Conservation (phyloP, 2,797 vertebrate genomes). For the Tangara arthus region DNA sequence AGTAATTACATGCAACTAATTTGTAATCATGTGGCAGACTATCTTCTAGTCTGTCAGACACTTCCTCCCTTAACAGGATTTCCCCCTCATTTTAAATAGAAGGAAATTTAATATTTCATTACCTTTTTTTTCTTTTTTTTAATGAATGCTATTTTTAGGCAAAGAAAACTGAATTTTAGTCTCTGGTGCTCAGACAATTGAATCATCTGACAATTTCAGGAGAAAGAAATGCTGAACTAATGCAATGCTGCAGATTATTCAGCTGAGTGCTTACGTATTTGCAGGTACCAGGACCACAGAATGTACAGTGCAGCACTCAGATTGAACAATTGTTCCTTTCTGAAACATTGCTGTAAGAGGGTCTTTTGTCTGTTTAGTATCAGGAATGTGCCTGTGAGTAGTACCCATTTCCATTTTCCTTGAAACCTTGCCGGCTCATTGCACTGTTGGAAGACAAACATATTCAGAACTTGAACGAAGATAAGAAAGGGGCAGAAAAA, state of each 20-base stretch:
- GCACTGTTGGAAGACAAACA: neutral
- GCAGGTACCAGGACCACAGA: neutral
- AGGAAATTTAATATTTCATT: constrained; percentile 5
- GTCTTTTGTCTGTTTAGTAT: neutral
- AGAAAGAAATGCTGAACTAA: constrained; percentile 10
- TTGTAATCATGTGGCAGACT: neutral
- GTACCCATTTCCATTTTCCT: neutral
- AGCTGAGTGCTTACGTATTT: neutral
- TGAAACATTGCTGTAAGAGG: neutral
- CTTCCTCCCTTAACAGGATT: constrained; percentile 3
- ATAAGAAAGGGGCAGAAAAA: neutral
- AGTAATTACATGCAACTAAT: neutral
- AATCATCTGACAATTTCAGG: constrained; percentile 46
- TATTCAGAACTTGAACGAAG: neutral
- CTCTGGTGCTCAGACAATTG: constrained; percentile 1
- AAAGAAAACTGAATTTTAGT: constrained; percentile 38
- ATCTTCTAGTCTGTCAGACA: neutral
- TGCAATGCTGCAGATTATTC: neutral
- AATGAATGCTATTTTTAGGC: neutral
- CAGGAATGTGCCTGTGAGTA: neutral
- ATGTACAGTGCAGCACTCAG: neutral
- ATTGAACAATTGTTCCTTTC: neutral
- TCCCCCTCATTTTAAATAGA: neutral
- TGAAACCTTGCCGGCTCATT: neutral
- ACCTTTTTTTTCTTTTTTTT: neutral